Evolutionary conservation across 2,797 vertebrate species (phyloP).

Genomic region (Sorex maritimensis): DNA sequence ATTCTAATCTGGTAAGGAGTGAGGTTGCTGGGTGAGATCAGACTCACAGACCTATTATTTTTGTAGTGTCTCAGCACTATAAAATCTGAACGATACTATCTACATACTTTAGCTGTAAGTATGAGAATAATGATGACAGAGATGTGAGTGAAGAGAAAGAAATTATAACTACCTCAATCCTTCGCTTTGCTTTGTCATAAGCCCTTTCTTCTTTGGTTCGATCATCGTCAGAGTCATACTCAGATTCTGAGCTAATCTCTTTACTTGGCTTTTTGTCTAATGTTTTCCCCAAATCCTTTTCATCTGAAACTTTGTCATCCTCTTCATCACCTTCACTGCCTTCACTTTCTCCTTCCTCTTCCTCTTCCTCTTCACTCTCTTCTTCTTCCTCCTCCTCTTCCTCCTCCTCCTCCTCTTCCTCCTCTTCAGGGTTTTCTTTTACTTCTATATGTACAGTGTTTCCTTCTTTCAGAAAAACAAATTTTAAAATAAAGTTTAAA

Average conservation of each 20-base stretch:
- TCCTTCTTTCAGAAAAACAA: conserved; percentile 90
- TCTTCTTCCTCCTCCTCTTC: conserved; percentile 92
- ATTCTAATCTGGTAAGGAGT: neutral
- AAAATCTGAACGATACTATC: neutral
- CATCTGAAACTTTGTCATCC: conserved; percentile 92
- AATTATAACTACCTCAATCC: conserved; percentile 94
- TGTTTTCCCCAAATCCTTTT: conserved; percentile 87
- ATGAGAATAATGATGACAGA: neutral
- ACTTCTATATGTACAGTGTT: conserved; percentile 98
- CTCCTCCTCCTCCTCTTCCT: conserved; percentile 87
- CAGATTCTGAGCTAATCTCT: conserved; percentile 93
- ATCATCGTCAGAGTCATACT: conserved; percentile 94
- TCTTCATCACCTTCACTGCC: conserved; percentile 93
- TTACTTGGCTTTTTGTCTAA: conserved; percentile 90
- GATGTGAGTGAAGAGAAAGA: conserved; percentile 9
- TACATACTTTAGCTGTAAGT: neutral
- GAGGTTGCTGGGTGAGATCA: neutral
- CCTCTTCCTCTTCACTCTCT: conserved; percentile 93
- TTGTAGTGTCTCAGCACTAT: neutral
- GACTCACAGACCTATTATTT: neutral
- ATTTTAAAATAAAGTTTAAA: conserved; percentile 69
- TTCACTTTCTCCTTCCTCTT: conserved; percentile 92
- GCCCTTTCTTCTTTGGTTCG: conserved; percentile 96
- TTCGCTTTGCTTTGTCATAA: conserved; percentile 97
- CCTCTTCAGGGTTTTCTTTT: conserved; percentile 93